These are phyloP conservation scores for Epinotia ramella DNA, from an alignment of 2,888 invertebrate genomes.

Conservation along the genomic window DNA sequence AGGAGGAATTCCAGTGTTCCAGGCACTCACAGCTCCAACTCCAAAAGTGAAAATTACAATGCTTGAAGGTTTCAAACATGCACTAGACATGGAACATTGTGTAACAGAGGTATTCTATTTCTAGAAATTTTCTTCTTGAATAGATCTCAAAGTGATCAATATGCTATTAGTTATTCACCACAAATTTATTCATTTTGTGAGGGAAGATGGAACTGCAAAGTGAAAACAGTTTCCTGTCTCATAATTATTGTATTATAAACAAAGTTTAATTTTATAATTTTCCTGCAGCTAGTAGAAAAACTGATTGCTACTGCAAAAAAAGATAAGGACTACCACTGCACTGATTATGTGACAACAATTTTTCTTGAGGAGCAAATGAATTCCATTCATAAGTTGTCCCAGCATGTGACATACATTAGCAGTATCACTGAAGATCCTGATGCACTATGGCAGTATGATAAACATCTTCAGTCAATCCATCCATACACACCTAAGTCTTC, in stretches of 20 bases:
- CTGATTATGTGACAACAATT: slow-evolving; percentile 59
- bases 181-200: background rate
- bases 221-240: background rate
- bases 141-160: background rate
- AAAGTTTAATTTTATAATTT: background rate
- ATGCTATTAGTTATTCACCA: background rate
- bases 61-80: slow-evolving; percentile 57
- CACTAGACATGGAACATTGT: slow-evolving; percentile 58
- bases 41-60: slow-evolving; percentile 50
- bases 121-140: background rate
- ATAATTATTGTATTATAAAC: background rate
- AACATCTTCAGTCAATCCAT: slow-evolving; percentile 53
- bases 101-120: slow-evolving; percentile 57
- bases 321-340: slow-evolving; percentile 60
- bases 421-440: slow-evolving; percentile 53
- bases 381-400: slow-evolving; percentile 59
- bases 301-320: slow-evolving; percentile 56
- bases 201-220: background rate
- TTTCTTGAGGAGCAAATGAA: slow-evolving; percentile 60
- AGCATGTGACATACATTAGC: slow-evolving; percentile 55
- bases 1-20: slow-evolving; percentile 56
- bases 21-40: slow-evolving; percentile 49
- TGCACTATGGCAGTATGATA: slow-evolving; percentile 58
- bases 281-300: slow-evolving; percentile 57
- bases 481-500: slow-evolving; percentile 30